Evolutionary conservation across 2,113 vertebrate species (phyloP).

Genomic region (Gymnarchus niloticus): DNA sequence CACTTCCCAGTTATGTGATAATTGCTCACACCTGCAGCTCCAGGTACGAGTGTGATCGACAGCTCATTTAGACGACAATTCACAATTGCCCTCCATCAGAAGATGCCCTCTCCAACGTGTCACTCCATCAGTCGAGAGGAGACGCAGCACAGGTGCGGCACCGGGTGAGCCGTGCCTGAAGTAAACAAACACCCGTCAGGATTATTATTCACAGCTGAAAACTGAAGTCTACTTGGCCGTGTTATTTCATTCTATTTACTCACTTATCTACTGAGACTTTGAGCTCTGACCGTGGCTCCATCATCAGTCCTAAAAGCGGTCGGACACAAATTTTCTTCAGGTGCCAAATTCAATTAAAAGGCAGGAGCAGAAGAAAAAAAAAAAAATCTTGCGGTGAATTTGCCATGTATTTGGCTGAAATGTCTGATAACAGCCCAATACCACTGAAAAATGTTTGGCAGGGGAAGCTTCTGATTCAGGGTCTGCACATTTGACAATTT

Average conservation of each 20-base stretch:
- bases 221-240: neutral
- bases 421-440: neutral
- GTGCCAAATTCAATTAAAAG: conserved; percentile 6
- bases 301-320: neutral
- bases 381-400: neutral
- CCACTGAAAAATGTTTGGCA: neutral
- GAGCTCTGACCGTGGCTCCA: neutral
- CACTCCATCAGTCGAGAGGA: neutral
- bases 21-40: conserved; percentile 49
- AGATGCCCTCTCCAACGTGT: conserved; percentile 22
- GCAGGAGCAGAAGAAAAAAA: neutral
- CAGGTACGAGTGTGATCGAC: conserved; percentile 38
- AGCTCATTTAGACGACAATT: conserved; percentile 47
- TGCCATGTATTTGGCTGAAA: neutral
- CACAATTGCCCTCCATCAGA: conserved; percentile 28
- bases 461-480: conserved; percentile 33
- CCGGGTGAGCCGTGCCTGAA: neutral
- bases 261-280: neutral
- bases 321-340: neutral
- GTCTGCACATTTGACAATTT: conserved; percentile 45
- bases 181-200: neutral
- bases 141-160: neutral
- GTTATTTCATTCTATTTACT: neutral
- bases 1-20: conserved; percentile 24
- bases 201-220: neutral